Evolutionary conservation across 1,140 invertebrate species (phyloP).

Genomic region (Acromyrmex heyeri): DNA sequence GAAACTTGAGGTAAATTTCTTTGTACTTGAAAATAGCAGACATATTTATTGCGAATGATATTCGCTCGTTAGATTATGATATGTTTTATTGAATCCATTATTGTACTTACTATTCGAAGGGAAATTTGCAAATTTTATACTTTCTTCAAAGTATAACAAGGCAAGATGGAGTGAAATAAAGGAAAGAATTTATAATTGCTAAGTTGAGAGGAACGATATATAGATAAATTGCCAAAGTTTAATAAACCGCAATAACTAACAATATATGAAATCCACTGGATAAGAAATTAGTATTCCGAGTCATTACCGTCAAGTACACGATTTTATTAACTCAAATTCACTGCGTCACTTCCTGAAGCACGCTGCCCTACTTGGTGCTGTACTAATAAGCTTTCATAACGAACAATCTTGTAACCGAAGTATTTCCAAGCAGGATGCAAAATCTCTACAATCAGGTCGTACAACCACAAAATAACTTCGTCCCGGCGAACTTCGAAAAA

Average conservation of each 20-base stretch:
- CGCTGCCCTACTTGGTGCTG: constrained; percentile 44
- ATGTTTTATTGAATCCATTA: not conserved
- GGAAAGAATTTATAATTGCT: constrained; percentile 2
- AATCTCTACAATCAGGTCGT: constrained; percentile 51
- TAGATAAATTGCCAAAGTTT: constrained; percentile 34
- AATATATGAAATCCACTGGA: constrained; percentile 45
- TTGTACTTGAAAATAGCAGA: not conserved
- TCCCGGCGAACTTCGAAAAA: constrained; percentile 37
- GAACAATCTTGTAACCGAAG: constrained; percentile 63
- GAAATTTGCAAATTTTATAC: not conserved
- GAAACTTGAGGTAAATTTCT: constrained; percentile 14
- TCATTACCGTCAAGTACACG: constrained; percentile 52
- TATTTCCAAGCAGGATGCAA: constrained; percentile 48
- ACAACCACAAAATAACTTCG: constrained; percentile 60
- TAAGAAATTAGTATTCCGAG: constrained; percentile 57
- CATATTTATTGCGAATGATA: constrained; percentile 19
- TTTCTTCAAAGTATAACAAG: not conserved
- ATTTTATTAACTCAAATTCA: constrained; percentile 63
- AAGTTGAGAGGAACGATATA: not conserved
- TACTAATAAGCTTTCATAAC: constrained; percentile 62
- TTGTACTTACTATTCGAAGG: not conserved
- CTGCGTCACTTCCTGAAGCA: constrained; percentile 57
- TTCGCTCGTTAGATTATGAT: not conserved
- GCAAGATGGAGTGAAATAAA: not conserved
- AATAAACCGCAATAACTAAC: constrained; percentile 44